A percentile compares a stretch with the other conserved stretches of the same genome.
These are phyloP conservation scores for Drosophila pruinosa DNA, from an alignment of 1,140 invertebrate genomes.

Conservation along the genomic window DNA sequence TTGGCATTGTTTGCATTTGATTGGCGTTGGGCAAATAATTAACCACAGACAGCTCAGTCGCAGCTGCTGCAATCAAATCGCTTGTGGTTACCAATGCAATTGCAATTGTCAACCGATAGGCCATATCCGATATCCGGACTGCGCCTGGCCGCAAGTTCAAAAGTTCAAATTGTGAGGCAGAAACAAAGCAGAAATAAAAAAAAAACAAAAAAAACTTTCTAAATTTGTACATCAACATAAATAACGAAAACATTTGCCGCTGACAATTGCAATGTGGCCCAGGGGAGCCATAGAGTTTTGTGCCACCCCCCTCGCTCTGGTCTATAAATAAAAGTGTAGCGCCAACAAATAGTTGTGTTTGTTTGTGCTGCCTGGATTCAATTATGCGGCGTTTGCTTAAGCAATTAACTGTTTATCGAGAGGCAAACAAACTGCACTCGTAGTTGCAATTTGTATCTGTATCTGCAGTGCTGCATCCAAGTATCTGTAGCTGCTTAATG, in stretches of 20 bases:
- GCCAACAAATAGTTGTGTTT: constrained; percentile 1
- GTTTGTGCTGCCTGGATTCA: constrained; percentile 11
- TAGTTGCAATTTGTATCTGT: constrained; percentile 18
- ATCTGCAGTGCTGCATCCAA: too few relatives aligned
- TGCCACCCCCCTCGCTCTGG: not conserved
- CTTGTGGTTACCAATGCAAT: constrained; percentile 45
- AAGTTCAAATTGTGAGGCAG: constrained; percentile 39
- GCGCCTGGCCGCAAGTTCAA: constrained; percentile 60
- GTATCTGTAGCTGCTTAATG: constrained; percentile 14
- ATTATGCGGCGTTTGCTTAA: constrained; percentile 28
- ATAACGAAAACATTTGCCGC: constrained; percentile 48
- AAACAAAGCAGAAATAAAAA: constrained; percentile 25
- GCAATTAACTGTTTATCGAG: constrained; percentile 38
- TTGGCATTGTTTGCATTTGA: constrained; percentile 44
- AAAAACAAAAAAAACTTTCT: constrained; percentile 37
- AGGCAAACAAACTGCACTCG: constrained; percentile 23
- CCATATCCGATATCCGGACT: constrained; percentile 49
- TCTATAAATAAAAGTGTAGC: constrained; percentile 35
- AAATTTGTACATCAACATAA: constrained; percentile 51
- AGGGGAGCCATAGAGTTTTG: constrained; percentile 26
- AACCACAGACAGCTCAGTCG: constrained; percentile 51
- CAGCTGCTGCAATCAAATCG: constrained; percentile 48
- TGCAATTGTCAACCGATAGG: constrained; percentile 67
- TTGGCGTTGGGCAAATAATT: constrained; percentile 52
- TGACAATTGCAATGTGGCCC: constrained; percentile 53